Conservation (phyloP, 2,888 invertebrate species). For the Andrena haemorrhoa region DNA sequence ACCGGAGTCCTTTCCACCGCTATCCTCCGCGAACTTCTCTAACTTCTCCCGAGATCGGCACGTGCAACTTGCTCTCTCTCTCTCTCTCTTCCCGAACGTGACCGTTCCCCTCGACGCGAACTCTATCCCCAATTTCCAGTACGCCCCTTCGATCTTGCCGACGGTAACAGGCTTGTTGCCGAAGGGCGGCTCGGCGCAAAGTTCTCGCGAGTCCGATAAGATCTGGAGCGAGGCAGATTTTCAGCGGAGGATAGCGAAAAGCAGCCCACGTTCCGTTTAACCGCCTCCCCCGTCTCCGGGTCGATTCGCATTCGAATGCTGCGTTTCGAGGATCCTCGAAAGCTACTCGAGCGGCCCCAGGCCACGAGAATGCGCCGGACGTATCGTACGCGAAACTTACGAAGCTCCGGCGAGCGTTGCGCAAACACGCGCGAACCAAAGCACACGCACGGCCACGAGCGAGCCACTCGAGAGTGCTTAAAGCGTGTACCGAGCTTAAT, state of each 20-base stretch:
- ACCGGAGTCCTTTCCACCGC: constrained; percentile 7
- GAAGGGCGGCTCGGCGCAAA: too few relatives aligned
- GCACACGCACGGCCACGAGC: constrained; percentile 39
- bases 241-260: constrained; percentile 1
- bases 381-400: constrained; percentile 54
- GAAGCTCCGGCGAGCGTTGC: constrained; percentile 30
- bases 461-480: constrained; percentile 63
- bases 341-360: constrained; percentile 66
- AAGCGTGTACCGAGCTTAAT: constrained; percentile 74
- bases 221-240: neutral
- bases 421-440: constrained; percentile 51
- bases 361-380: constrained; percentile 60
- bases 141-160: too few relatives aligned
- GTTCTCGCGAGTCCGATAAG: neutral
- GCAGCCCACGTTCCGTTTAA: constrained; percentile 42
- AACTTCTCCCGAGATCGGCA: neutral
- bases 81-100: neutral
- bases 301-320: constrained; percentile 61
- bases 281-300: constrained; percentile 40
- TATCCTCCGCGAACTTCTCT: neutral
- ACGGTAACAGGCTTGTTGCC: too few relatives aligned
- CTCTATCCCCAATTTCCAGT: too few relatives aligned
- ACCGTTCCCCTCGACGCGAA: too few relatives aligned
- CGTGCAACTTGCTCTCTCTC: neutral
- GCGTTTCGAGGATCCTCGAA: constrained; percentile 69